Base-by-base conservation (phyloP, 1,140 invertebrate genomes). In the Scaptomyza montana region DNA sequence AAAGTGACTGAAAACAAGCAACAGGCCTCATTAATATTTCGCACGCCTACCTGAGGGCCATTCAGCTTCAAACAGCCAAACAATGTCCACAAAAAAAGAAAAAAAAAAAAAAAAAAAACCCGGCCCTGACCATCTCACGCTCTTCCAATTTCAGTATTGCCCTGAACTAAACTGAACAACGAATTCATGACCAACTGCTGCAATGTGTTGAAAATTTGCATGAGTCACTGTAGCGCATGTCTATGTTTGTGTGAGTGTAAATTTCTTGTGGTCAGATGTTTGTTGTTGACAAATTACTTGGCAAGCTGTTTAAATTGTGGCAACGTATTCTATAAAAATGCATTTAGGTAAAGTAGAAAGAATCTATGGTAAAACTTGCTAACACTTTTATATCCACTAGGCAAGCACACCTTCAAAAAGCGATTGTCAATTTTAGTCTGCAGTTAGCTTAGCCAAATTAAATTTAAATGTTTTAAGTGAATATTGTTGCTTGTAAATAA, bases 41-140 rank as follows among this genome's bases (percentile, higher is more conserved):
- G 10, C 9, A 43, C 47, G 33, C 53, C 62, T 19, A 64, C 28
- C 54, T 41, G 66, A 81, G 70, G 70, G 74, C 78, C 71, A 62
- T 56, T 67, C 25, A 57, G 7, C 28, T 5, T 3, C 30, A 33
- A 33, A 33, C 30, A 33, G 30, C 30, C 30, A 33, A 33, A 33
- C 59, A 67, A 74, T 25, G 59, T 68, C 56, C 74, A 36, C 33
- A 25, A 25, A 25, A n/a, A n/a, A n/a, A n/a, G n/a, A n/a, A n/a
- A n/a, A n/a, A n/a, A 21, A 21, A 21, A 21, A 21, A 21, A 21
- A 21, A 5, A 5, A 78, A 60, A 66, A 68, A 66, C 25, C 49
- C 46, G 75, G 67, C 82, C 82, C 82, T 87, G 81, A 87, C 75
- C 75, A 82, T 78, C 82, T 78, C 75, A 87, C 67, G 71, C 50